Conservation (phyloP, 2,113 vertebrate species). For the Tachycineta bicolor region DNA sequence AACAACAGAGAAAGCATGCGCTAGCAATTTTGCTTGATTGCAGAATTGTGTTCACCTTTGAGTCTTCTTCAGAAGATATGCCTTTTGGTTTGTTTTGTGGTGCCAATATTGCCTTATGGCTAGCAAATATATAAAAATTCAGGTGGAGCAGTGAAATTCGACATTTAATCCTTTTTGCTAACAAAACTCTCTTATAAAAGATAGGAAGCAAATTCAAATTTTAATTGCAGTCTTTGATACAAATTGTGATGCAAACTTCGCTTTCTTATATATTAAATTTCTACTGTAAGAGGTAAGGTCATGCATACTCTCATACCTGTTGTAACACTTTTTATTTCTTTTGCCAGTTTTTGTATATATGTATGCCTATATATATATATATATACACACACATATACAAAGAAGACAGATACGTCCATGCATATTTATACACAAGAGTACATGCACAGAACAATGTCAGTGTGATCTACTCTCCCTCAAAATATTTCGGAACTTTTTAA, state of each 20-base stretch:
- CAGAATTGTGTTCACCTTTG: neutral
- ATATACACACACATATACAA: fast-evolving
- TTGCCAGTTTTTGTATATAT: neutral
- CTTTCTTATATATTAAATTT: neutral
- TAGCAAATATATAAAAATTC: neutral
- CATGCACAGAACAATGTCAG: neutral
- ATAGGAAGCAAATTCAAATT: neutral
- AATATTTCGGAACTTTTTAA: neutral
- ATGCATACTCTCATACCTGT: neutral
- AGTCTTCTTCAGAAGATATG: neutral
- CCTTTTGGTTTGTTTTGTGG: neutral
- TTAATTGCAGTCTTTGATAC: neutral
- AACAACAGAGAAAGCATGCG: neutral
- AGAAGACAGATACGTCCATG: neutral
- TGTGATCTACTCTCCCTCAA: neutral
- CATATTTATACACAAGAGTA: neutral
- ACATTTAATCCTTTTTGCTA: neutral
- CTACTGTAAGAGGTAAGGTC: neutral
- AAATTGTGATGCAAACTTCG: neutral
- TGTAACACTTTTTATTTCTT: neutral
- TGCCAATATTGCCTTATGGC: neutral
- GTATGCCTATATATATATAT: fast-evolving
- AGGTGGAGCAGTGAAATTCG: neutral
- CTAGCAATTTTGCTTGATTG: constrained; percentile 20
- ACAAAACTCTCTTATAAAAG: neutral